Conservation (phyloP, 2,888 invertebrate genomes). For the Phaedon cochleariae region DNA sequence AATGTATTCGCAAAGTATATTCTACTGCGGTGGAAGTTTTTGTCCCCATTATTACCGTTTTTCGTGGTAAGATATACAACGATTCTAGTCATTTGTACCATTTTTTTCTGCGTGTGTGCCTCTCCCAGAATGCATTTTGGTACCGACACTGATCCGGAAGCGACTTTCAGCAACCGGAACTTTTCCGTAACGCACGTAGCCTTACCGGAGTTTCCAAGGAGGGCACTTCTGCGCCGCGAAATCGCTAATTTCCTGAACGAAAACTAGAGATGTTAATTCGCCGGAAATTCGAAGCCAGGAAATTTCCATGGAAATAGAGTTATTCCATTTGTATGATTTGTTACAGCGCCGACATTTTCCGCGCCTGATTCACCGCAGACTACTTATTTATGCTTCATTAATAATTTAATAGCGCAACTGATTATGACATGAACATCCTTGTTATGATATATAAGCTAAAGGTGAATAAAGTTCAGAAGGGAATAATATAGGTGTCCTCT, state of each 20-base stretch:
- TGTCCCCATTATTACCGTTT: too few relatives aligned
- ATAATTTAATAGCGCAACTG: not conserved
- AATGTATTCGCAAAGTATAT: too few relatives aligned
- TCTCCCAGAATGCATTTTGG: too few relatives aligned
- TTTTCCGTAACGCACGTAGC: conserved; percentile 33
- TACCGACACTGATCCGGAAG: too few relatives aligned
- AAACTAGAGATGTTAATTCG: not conserved
- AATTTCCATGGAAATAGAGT: not conserved
- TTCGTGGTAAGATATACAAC: too few relatives aligned
- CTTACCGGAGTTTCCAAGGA: conserved; percentile 17
- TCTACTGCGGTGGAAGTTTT: too few relatives aligned
- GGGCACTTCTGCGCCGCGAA: conserved; percentile 14
- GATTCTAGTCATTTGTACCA: too few relatives aligned
- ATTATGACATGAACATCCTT: not conserved
- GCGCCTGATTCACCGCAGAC: not conserved
- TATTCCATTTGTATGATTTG: not conserved
- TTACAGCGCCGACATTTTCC: not conserved
- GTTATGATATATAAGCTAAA: not conserved
- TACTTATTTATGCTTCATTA: too few relatives aligned
- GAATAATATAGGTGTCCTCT: too few relatives aligned
- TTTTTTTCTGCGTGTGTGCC: too few relatives aligned
- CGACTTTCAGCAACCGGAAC: conserved; percentile 29
- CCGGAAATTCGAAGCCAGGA: not conserved
- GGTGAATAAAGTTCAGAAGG: too few relatives aligned
- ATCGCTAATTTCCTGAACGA: conserved; percentile 4